Base-by-base conservation (phyloP, 2,797 vertebrate species). In the Cyclopterus lumpus region DNA sequence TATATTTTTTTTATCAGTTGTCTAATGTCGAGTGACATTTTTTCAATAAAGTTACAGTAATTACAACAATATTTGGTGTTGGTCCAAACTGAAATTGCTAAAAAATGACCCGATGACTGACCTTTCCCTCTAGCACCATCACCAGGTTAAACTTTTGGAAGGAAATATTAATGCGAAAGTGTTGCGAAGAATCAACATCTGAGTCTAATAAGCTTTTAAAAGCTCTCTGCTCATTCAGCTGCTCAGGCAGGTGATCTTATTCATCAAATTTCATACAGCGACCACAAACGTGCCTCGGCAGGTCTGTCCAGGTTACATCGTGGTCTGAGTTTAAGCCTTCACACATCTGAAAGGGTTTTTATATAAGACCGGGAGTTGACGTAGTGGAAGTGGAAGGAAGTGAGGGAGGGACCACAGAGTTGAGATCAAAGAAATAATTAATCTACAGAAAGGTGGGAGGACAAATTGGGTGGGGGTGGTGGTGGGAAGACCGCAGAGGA, bases 351-450 rank as follows among this genome's bases (percentile, higher is more conserved):
- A 67, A 67, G n/a, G 7, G 34, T 20, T 34, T 61, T 55, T 53
- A 44, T 46, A 6, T 65, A 30, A 38, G 30, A 40, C 4, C 9
- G 59, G 36, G 26, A 70, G 54, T 9, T 38, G 7, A 30, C 36
- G 51, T 26, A 32, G 57, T 53, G 34, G 16, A 65, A 44, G 34
- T 65, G 16, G 38, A 55, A 11, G 22, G 6, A 46, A 22, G 54
- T 64, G 26, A 53, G 28, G 63, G 38, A 71, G n/a, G 58, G 46
- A 42, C 32, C 26, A 48, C 42, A 69, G 34, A 60, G 34, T 46
- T 61, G 30, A 61, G 67, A 81, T 81, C 55, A 81, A 79, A 79
- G 49, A 68, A 70, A 73, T 76, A 51, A 67, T 72, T 75, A 26
- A 55, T 36, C 60, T 28, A 26, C 42, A 67, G 48, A 60, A 18